These are phyloP conservation scores for Phyllotreta striolata DNA, from an alignment of 2,888 invertebrate genomes.

Conservation along the genomic window DNA sequence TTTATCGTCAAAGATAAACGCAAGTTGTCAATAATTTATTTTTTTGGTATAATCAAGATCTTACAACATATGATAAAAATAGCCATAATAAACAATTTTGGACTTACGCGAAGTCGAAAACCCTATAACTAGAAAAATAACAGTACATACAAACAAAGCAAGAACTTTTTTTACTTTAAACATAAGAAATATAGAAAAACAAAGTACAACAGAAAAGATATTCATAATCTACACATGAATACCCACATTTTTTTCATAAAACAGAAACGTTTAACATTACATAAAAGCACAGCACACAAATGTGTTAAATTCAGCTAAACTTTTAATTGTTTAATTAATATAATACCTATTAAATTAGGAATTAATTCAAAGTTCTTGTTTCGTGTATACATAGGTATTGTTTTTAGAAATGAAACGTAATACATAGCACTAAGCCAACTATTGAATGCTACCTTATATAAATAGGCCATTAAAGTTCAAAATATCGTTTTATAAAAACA, in stretches of 20 bases:
- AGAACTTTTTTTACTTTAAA: conserved; percentile 8
- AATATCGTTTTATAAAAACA: conserved; percentile 10
- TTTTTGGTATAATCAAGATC: no score
- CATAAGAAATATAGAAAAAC: no score
- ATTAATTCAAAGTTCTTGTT: conserved; percentile 22
- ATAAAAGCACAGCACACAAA: no score
- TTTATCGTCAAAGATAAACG: no score
- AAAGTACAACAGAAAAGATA: no score
- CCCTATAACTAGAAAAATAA: conserved; percentile 10
- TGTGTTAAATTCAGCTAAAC: no score
- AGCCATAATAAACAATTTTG: conserved; percentile 8
- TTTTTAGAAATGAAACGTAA: conserved; percentile 8
- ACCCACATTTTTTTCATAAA: no score
- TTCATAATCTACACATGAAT: no score
- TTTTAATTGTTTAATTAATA: no score
- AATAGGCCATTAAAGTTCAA: conserved; percentile 9
- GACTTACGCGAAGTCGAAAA: conserved; percentile 4
- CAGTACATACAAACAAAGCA: conserved; percentile 5
- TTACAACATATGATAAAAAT: neutral
- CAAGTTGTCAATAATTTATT: no score
- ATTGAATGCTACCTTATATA: conserved; percentile 18
- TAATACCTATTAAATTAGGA: neutral
- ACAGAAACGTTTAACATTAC: no score
- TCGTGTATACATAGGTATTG: conserved; percentile 4
- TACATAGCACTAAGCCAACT: conserved; percentile 22